Base-by-base conservation (phyloP, 2,113 vertebrate species). In the Sapayoa aenigma region DNA sequence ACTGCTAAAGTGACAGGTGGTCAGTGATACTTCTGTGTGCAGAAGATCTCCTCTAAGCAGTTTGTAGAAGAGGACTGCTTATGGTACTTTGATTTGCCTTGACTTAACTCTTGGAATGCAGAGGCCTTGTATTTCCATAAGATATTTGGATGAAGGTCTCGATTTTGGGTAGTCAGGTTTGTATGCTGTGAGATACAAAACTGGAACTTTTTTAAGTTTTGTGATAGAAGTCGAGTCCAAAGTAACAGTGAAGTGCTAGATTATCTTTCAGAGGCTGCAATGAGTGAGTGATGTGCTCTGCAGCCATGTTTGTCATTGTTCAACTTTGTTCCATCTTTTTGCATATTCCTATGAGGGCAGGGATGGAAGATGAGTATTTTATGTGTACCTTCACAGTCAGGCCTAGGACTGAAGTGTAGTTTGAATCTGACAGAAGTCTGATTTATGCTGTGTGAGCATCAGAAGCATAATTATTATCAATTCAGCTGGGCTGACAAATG, bases 291-390 rank as follows among this genome's bases (percentile, higher is more conserved):
- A 35, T 63, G 41, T 33, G 42, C 41, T 81, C 27, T 63, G 44
- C 47, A 15, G 4, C 14, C 2, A 23, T 3, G 6, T 66, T 65
- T 72, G 31, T 72, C 0, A 0, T 27, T 52, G 71, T 60, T 84
- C 27, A 35, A 2, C 42, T 78, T 81, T 46, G n/a, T 25, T 62
- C 89, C 12, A 5, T 87, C 47, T 59, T 74, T 78, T 11, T 62
- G 7, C 22, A 19, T 17, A 0, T 27, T 41, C 12, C 46, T 33
- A 0, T 62, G n/a, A 23, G 8, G 11, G 14, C 49, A 33, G 11
- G 27, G 18, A 47, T 25, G 8, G 63, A 28, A 50, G 16, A 62
- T 33, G 20, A 67, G 35, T 39, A 23, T 65, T 69, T 1, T 42
- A 30, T 1, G 0, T n/a, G 6, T 16, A 15, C 12, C 16, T 58